Evolutionary conservation across 2,888 invertebrate genomes (phyloP).

Genomic region (Julus scanicus): DNA sequence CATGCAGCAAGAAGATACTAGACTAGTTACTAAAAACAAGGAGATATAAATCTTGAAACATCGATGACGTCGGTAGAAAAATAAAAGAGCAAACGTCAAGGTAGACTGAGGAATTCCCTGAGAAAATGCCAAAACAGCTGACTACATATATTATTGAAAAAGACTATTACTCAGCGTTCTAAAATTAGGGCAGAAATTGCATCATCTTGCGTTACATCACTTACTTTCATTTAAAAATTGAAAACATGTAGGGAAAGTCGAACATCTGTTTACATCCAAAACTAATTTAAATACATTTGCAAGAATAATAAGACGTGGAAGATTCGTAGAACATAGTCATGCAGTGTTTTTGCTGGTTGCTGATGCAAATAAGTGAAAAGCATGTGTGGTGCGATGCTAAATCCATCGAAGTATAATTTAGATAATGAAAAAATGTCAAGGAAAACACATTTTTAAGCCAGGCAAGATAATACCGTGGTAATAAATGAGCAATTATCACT

Average conservation of each 20-base stretch:
- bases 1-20: neutral
- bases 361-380: no score
- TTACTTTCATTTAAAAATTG: neutral
- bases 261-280: neutral
- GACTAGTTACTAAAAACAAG: neutral
- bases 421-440: no score
- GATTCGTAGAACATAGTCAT: no score
- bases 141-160: neutral
- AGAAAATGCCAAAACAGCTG: slow-evolving; percentile 1
- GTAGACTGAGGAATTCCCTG: neutral
- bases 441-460: no score
- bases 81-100: neutral
- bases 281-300: neutral
- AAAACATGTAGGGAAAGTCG: neutral
- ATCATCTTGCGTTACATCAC: neutral
- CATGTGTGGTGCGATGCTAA: no score
- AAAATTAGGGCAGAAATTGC: neutral
- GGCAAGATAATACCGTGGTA: no score
- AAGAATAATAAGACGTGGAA: neutral
- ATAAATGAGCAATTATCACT: no score
- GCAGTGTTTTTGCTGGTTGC: no score
- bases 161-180: neutral
- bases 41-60: neutral
- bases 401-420: no score
- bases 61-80: neutral